Percentiles rank a stretch among this genome's conserved stretches.
Evolutionary conservation across 2,888 invertebrate genomes (phyloP).

Genomic region (Palloptera scutellata): DNA sequence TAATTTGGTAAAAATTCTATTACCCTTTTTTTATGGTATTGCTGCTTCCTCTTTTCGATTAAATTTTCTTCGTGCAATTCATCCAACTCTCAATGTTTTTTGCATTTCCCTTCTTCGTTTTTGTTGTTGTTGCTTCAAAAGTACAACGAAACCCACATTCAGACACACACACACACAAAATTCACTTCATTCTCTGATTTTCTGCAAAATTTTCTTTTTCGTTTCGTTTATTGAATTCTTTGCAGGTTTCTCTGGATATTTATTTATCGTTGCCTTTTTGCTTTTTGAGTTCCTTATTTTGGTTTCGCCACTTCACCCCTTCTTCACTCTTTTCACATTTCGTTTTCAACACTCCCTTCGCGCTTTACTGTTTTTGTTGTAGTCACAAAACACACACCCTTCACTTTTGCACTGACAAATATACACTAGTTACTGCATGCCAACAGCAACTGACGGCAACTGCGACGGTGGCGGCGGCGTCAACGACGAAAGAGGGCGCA

Average conservation of each 20-base stretch:
- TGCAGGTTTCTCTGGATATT: neutral
- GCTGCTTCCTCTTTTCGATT: neutral
- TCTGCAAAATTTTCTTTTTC: neutral
- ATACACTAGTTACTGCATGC: neutral
- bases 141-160: neutral
- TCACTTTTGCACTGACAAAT: conserved; percentile 14
- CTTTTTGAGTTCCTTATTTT: neutral
- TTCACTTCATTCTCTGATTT: conserved; percentile 8
- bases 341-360: neutral
- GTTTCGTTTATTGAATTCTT: neutral
- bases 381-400: conserved; percentile 14
- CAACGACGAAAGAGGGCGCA: conserved; percentile 12
- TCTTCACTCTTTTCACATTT: neutral
- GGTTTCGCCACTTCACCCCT: conserved; percentile 1
- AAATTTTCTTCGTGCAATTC: neutral
- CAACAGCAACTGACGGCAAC: neutral
- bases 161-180: neutral
- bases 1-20: conserved; percentile 37
- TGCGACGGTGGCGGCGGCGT: conserved; percentile 11
- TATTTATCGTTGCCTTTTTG: neutral
- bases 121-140: neutral
- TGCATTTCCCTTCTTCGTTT: neutral
- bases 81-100: conserved; percentile 2
- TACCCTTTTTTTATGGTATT: neutral
- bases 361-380: conserved; percentile 5